phyloP scores from a whole-genome alignment of 2,797 vertebrate species.

The Ciconia nigra region DNA sequence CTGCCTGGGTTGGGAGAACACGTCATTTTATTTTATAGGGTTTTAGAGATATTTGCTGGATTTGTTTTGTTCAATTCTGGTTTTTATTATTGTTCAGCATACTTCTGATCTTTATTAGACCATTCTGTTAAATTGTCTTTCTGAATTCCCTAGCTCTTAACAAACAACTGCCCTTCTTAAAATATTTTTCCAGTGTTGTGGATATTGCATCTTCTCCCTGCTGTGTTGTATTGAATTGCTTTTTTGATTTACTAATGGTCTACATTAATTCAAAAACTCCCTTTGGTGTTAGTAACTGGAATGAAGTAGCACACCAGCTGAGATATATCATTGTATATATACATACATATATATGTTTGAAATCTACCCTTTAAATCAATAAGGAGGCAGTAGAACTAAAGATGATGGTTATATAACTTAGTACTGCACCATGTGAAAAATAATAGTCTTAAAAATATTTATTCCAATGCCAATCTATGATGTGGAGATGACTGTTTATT shows the following conservation, averaged over 20 bases:
- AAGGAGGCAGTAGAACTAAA: not conserved
- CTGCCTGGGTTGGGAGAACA: not conserved
- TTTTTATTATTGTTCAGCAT: slow-evolving; percentile 2
- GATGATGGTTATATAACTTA: not conserved
- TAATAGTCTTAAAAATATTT: not conserved
- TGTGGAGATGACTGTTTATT: not conserved
- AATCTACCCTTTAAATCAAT: not conserved
- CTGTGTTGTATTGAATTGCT: slow-evolving; percentile 11
- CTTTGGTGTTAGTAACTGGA: not conserved
- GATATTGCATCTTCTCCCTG: slow-evolving; percentile 25
- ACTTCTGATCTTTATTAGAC: slow-evolving; percentile 34
- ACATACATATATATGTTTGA: not conserved
- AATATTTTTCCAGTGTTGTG: slow-evolving; percentile 12
- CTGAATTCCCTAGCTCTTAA: slow-evolving; percentile 12
- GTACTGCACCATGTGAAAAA: not conserved
- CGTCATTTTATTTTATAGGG: not conserved
- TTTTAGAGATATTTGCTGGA: not conserved
- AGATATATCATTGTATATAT: not conserved
- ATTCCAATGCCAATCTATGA: not conserved
- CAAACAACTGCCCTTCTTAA: not conserved
- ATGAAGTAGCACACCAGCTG: slow-evolving; percentile 3
- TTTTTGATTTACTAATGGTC: slow-evolving; percentile 48
- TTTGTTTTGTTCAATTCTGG: not conserved
- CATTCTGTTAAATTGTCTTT: slow-evolving; percentile 10
- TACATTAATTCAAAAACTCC: slow-evolving; percentile 44